A percentile compares a stretch with the other conserved stretches of the same genome.
Conservation (phyloP, 2,797 vertebrate species). For the Hippoglossus hippoglossus region DNA sequence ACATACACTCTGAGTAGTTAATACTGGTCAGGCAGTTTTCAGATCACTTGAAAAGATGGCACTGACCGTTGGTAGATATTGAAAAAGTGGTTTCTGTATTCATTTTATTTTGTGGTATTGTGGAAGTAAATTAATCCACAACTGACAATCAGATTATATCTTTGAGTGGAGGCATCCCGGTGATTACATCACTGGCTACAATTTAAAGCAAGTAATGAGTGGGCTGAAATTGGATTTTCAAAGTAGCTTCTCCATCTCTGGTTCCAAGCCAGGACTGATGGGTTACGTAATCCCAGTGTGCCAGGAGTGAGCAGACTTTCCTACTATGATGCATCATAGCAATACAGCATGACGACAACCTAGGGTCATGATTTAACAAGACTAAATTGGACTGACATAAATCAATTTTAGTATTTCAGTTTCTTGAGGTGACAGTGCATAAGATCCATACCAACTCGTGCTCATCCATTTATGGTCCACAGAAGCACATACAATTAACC, state of each 20-base stretch:
- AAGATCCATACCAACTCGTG: neutral
- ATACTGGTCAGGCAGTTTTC: neutral
- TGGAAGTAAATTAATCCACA: slow-evolving; percentile 26
- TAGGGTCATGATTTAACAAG: neutral
- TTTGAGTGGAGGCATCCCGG: slow-evolving; percentile 17
- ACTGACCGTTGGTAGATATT: neutral
- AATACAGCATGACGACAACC: neutral
- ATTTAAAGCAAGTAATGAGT: slow-evolving; percentile 37
- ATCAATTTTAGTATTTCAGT: neutral
- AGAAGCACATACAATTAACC: neutral
- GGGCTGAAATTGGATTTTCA: slow-evolving; percentile 28
- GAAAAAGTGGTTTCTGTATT: neutral
- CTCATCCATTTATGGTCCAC: neutral
- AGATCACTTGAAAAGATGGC: neutral
- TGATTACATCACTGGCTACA: slow-evolving; percentile 36
- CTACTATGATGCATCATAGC: neutral
- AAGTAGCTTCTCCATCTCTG: slow-evolving; percentile 9
- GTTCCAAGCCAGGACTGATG: slow-evolving; percentile 16
- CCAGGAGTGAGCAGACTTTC: neutral
- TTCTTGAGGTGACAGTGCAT: neutral
- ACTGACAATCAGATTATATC: slow-evolving; percentile 37
- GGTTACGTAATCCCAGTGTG: slow-evolving; percentile 38
- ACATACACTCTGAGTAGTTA: neutral
- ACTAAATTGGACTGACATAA: neutral
- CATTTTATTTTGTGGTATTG: neutral